Evolutionary conservation across 1,140 invertebrate genomes (phyloP).

Genomic region (Metaphire vulgaris): DNA sequence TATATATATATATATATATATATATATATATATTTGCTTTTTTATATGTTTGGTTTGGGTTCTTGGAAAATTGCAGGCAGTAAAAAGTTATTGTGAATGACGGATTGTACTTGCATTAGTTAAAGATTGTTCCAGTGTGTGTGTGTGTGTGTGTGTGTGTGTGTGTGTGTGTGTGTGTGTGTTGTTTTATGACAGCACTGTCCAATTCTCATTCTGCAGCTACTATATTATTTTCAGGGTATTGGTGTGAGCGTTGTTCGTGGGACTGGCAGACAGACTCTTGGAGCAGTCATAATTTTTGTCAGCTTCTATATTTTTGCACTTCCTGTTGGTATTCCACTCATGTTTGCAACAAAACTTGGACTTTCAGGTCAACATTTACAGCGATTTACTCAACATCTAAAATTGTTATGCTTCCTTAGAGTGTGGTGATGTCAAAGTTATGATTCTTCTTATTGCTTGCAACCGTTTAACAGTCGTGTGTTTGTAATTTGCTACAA

Average conservation of each 20-base stretch:
- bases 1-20: too few relatives aligned
- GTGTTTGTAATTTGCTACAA: background rate
- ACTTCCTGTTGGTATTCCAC: constrained; percentile 29
- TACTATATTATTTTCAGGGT: constrained; percentile 13
- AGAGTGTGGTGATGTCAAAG: background rate
- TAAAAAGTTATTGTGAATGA: too few relatives aligned
- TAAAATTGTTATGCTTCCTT: background rate
- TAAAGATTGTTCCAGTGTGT: too few relatives aligned
- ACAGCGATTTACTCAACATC: background rate
- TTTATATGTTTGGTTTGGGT: too few relatives aligned
- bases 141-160: too few relatives aligned
- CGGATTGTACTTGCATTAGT: too few relatives aligned
- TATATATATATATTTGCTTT: too few relatives aligned
- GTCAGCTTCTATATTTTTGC: constrained; percentile 28
- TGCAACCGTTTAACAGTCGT: background rate
- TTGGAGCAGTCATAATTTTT: constrained; percentile 30
- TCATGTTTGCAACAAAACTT: constrained; percentile 33
- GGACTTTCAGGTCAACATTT: constrained; percentile 25
- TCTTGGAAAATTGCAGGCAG: too few relatives aligned
- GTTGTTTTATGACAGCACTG: too few relatives aligned
- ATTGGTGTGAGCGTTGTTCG: constrained; percentile 29
- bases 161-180: too few relatives aligned
- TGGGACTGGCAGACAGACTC: constrained; percentile 30
- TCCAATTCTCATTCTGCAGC: too few relatives aligned
- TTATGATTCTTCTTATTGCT: too few relatives aligned